phyloP scores from a whole-genome alignment of 2,888 invertebrate species.

The Philereme vetulata region DNA sequence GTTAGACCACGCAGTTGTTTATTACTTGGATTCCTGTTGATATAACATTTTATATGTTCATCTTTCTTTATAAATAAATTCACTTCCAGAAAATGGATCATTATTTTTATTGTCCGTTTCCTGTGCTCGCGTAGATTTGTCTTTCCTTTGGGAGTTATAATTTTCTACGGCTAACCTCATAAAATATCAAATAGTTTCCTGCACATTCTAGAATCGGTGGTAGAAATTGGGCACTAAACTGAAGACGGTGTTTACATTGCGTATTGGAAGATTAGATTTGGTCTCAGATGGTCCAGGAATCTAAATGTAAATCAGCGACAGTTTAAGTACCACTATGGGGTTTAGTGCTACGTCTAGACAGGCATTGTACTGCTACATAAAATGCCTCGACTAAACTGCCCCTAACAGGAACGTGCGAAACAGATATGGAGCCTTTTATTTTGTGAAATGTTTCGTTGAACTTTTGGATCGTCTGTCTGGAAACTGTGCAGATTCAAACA shows the following conservation, averaged over 20 bases:
- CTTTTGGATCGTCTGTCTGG: conserved; percentile 21
- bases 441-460: conserved; percentile 23
- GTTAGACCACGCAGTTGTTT: not conserved
- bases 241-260: conserved; percentile 20
- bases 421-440: conserved; percentile 30
- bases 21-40: not conserved
- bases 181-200: conserved; percentile 4
- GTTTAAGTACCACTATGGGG: conserved; percentile 22
- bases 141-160: not conserved
- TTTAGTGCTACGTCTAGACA: conserved; percentile 43
- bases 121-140: not conserved
- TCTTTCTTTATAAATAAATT: not conserved
- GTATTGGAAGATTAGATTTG: conserved; percentile 28
- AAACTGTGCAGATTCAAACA: conserved; percentile 11
- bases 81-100: not conserved
- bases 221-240: conserved; percentile 17
- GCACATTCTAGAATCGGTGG: conserved; percentile 2
- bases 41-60: not conserved
- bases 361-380: conserved; percentile 41
- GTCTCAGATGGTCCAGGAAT: conserved; percentile 28
- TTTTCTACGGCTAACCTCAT: not conserved
- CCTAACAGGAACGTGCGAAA: conserved; percentile 33
- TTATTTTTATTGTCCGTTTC: not conserved
- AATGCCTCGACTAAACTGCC: conserved; percentile 34
- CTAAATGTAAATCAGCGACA: conserved; percentile 37